Conservation (phyloP, 2,888 invertebrate genomes). For the Leucozona laternaria region DNA sequence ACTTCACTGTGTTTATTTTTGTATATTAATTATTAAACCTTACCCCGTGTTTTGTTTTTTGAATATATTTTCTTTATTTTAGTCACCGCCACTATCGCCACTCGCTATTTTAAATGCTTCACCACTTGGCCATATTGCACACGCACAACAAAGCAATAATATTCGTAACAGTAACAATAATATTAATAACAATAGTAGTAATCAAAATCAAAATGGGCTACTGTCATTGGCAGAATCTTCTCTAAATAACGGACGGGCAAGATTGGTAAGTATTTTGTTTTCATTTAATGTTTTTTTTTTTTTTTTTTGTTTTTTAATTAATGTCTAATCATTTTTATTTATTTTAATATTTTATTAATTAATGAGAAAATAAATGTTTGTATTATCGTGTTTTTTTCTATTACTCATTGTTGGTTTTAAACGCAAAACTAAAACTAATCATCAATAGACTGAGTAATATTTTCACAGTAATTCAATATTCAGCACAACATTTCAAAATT, state of each 20-base stretch:
- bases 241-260: slow-evolving; percentile 77
- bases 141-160: slow-evolving; percentile 76
- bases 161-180: slow-evolving; percentile 70
- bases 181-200: slow-evolving; percentile 57
- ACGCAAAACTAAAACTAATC: no score
- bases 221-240: slow-evolving; percentile 78
- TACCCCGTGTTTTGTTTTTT: slow-evolving; percentile 58
- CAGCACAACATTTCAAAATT: no score
- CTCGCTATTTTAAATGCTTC: slow-evolving; percentile 78
- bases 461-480: no score
- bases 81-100: slow-evolving; percentile 78
- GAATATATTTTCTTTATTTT: slow-evolving; percentile 66
- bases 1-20: slow-evolving; percentile 17
- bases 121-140: slow-evolving; percentile 78
- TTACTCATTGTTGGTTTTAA: no score
- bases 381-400: no score
- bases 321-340: no score
- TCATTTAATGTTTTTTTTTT: slow-evolving; percentile 31
- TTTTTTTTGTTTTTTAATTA: slow-evolving; percentile 12
- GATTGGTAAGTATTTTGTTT: slow-evolving; percentile 77
- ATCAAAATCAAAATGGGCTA: slow-evolving; percentile 76
- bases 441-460: no score
- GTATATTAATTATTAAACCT: slow-evolving; percentile 50
- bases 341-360: no score
- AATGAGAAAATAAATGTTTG: no score